Evolutionary conservation across 2,888 invertebrate genomes (phyloP).

Genomic region (Deilephila elpenor): DNA sequence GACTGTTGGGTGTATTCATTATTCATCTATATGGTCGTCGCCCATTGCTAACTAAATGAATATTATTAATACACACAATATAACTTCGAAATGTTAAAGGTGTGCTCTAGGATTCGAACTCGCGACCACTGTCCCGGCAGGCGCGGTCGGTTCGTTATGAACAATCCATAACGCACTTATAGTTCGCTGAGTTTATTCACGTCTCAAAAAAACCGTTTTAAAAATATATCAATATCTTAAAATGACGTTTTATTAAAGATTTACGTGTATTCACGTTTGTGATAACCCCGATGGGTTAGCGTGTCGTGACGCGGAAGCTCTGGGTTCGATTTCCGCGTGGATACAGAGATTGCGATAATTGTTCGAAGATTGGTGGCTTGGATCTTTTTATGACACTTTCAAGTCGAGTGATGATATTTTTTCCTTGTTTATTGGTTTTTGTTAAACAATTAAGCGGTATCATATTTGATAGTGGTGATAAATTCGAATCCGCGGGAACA

Average conservation of each 20-base stretch:
- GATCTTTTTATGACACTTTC: constrained; percentile 2
- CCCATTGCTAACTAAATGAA: no score
- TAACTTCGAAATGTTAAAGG: no score
- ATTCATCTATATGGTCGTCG: no score
- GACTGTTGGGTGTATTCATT: no score
- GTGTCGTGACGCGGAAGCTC: constrained; percentile 23
- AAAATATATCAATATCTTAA: background rate
- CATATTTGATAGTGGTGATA: no score
- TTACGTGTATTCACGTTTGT: constrained; percentile 12
- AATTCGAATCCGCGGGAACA: no score
- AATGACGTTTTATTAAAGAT: constrained; percentile 5
- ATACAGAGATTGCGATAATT: constrained; percentile 18
- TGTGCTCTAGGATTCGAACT: no score
- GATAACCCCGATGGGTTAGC: constrained; percentile 11
- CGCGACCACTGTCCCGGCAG: no score
- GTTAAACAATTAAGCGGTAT: background rate
- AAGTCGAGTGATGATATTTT: background rate
- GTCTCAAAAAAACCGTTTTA: background rate
- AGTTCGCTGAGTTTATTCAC: background rate
- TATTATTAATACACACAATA: no score
- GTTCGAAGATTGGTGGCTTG: background rate
- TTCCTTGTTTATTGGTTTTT: background rate
- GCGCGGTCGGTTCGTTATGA: no score
- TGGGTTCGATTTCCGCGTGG: constrained; percentile 23
- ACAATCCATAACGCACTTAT: background rate